phyloP scores from a whole-genome alignment of 1,140 invertebrate species.

The Drosophila parabipectinata region DNA sequence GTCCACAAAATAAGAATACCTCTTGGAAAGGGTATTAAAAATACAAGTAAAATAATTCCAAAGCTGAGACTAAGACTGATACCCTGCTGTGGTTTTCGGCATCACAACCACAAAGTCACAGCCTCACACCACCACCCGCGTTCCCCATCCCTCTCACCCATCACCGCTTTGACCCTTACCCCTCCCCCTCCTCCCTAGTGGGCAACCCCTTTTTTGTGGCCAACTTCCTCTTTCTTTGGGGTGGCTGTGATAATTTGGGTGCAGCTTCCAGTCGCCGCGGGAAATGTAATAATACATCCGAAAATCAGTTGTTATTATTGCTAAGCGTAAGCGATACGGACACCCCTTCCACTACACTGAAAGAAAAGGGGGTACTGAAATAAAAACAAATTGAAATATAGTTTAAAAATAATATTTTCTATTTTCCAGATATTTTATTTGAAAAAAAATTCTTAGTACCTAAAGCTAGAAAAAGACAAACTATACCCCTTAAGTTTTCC shows the following conservation, averaged over 20 bases:
- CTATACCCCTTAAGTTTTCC: not conserved
- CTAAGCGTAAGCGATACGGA: slow-evolving; percentile 74
- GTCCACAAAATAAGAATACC: too few relatives aligned
- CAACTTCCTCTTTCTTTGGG: slow-evolving; percentile 28
- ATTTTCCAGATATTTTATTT: not conserved
- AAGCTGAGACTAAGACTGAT: not conserved
- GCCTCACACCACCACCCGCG: not conserved
- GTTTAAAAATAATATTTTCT: not conserved
- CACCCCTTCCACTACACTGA: slow-evolving; percentile 31
- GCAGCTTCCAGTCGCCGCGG: slow-evolving; percentile 61
- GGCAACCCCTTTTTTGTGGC: not conserved
- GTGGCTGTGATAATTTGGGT: slow-evolving; percentile 77
- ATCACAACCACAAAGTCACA: slow-evolving; percentile 5
- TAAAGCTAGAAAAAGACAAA: not conserved
- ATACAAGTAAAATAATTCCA: not conserved
- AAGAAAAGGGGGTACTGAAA: not conserved
- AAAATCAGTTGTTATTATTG: slow-evolving; percentile 81
- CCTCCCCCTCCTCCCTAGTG: not conserved
- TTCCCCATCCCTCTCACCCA: not conserved
- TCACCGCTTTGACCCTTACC: slow-evolving; percentile 12
- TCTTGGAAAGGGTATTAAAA: not conserved
- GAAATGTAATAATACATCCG: slow-evolving; percentile 80
- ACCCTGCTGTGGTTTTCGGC: slow-evolving; percentile 33
- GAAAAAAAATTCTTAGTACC: not conserved
- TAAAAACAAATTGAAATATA: not conserved